Evolutionary conservation across 2,888 invertebrate species (phyloP), one percentile per base, ranked within the genome.

Genomic region (Hypercompe scribonia): DNA sequence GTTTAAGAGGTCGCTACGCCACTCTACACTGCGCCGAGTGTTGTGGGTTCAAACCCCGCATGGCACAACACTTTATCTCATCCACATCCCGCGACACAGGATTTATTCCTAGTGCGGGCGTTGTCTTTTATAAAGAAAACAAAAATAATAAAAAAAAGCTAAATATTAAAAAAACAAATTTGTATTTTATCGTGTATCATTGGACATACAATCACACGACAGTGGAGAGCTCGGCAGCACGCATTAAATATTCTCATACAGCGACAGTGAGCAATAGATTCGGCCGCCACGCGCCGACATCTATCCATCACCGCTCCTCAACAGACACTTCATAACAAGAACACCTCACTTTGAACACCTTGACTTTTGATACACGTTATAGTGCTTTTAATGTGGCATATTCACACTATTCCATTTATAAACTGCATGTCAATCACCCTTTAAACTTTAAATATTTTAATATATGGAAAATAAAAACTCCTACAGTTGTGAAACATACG

Each of bases 261-360:
- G 75, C 86, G 91, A 93, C 94, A 81, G 90, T 94, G 94, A 95
- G 92, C 88, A 91, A 94, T 94, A 91, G 91, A 90, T 88, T 86
- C 76, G 73, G 65, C 69, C 86, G 86, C 86, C 87, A 84, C 85
- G 81, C 81, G 77, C 81, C 83, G 81, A 77, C 89, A 84, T 87
- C 84, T 91, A 93, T 94, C 92, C 88, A 91, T 93, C 94, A 92
- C 78, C 81, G 76, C 84, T 83, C 84, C 86, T 84, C 82, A 77
- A 76, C 79, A 81, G 83, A 85, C 86, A 86, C 86, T 90, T 90
- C 90, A 91, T 91, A 92, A 92, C 89, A 84, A 78, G 78, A 83
- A 83, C 81, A 83, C 78, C 79, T 89, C 87, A 90, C 87, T 88
- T 46, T 34, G 24, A 28, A 65, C 58, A 18, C n/a, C n/a, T 34